These are phyloP conservation scores for Timema cristinae DNA, from an alignment of 2,888 invertebrate species.

Conservation along the genomic window DNA sequence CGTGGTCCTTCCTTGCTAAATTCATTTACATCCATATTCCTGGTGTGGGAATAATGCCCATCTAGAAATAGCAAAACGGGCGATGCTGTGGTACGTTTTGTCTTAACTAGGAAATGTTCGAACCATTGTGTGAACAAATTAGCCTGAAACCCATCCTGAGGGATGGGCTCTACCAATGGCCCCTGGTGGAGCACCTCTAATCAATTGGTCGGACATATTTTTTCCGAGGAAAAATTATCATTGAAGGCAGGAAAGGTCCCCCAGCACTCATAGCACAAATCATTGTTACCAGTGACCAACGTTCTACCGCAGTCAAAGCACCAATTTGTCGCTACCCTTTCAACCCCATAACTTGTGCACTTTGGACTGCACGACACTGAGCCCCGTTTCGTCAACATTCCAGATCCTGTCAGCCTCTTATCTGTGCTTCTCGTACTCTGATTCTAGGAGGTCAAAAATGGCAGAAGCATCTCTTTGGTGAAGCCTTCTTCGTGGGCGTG, in stretches of 20 bases:
- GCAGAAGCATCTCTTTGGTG: not conserved
- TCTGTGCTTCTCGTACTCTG: not conserved
- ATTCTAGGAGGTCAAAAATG: constrained; percentile 4
- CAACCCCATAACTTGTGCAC: not conserved
- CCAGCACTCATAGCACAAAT: constrained; percentile 8
- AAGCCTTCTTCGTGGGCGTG: not conserved
- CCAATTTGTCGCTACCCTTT: constrained; percentile 10
- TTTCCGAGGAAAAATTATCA: constrained; percentile 10
- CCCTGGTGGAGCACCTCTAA: constrained; percentile 10
- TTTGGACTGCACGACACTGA: not conserved
- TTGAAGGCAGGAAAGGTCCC: not conserved
- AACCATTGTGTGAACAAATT: not conserved
- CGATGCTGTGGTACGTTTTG: not conserved
- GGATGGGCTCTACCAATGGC: not conserved
- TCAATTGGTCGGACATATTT: not conserved
- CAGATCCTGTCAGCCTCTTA: not conserved
- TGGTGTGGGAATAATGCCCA: too few relatives aligned
- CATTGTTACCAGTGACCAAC: constrained; percentile 1
- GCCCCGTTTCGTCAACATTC: constrained; percentile 10
- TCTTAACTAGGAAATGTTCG: not conserved
- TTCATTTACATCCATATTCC: too few relatives aligned
- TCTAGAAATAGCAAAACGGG: too few relatives aligned
- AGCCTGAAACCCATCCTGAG: not conserved
- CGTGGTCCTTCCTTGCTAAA: too few relatives aligned
- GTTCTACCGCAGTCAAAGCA: not conserved